Evolutionary conservation across 2,797 vertebrate genomes (phyloP), one percentile per base, ranked within the genome.

Genomic region (Fistularia tabacaria): DNA sequence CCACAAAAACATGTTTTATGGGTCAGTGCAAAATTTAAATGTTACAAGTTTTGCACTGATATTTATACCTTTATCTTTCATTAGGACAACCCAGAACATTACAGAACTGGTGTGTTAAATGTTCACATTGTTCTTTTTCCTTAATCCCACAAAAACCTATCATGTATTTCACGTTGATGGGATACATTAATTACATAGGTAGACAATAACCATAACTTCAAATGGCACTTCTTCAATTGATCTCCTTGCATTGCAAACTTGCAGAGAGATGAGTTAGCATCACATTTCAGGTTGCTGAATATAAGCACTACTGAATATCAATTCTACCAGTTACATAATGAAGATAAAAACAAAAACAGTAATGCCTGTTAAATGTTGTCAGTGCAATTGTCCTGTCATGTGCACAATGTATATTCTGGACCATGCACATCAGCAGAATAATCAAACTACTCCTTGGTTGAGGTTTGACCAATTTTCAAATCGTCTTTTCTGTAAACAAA

Each of bases 41-140:
- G n/a, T n/a, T n/a, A n/a, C n/a, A 73, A 89, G 86, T 86, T 83
- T 92, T 90, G 93, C 93, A 92, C 49, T 49, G 59, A 74, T 64
- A 38, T 54, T 64, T 69, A 57, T 56, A 47, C 0, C 71, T 76
- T 64, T 42, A 87, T 79, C 68, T 91, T 90, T 91, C 83, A 90
- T 80, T 81, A 86, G 81, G 87, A 75, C 81, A 62, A 85, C 67
- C 81, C 66, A 70, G 57, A 64, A 88, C 90, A 82, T 63, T 62
- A 11, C 25, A 25, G 25, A 25, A 25, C 5, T 25, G 25, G 25
- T 25, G 5, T 25, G 5, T 25, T 25, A 25, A 25, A 25, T 25
- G 25, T 25, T 25, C 25, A 25, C 25, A 25, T 25, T 5, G 25
- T 25, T 25, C 25, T 25, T 25, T 25, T 25, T 25, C 2, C 5